phyloP scores from a whole-genome alignment of 2,797 vertebrate genomes.

The Hapalemur alaotrensis region DNA sequence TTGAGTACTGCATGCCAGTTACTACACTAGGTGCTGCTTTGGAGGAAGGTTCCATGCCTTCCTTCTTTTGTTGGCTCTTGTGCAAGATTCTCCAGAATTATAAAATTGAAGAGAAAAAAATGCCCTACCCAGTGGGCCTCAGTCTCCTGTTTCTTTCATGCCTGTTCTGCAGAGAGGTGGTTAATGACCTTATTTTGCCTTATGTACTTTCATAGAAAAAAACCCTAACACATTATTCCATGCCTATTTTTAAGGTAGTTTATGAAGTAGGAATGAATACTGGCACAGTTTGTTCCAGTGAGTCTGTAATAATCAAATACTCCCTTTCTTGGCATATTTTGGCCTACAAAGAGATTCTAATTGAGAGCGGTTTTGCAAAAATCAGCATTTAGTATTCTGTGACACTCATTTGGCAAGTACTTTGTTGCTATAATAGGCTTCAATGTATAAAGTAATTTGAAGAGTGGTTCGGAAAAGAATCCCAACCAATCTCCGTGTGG shows the following conservation, averaged over 20 bases:
- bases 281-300: slow-evolving; percentile 37
- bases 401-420: neutral
- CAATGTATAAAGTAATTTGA: neutral
- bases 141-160: neutral
- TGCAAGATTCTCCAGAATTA: neutral
- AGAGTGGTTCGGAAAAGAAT: neutral
- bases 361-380: neutral
- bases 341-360: slow-evolving; percentile 11
- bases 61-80: neutral
- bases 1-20: neutral
- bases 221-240: neutral
- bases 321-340: slow-evolving; percentile 38
- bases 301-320: slow-evolving; percentile 15
- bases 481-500: neutral
- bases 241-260: slow-evolving; percentile 36
- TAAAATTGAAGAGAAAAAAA: neutral
- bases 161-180: neutral
- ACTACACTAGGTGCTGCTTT: neutral
- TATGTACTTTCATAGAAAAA: neutral
- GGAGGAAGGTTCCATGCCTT: neutral
- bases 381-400: slow-evolving; percentile 46
- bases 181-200: slow-evolving; percentile 4
- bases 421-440: slow-evolving; percentile 5
- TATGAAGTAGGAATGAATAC: slow-evolving; percentile 16
- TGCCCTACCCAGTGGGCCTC: neutral